Percentiles rank a stretch among this genome's conserved stretches.
Conservation (phyloP, 1,140 invertebrate species). For the Oryctes rhinoceros region DNA sequence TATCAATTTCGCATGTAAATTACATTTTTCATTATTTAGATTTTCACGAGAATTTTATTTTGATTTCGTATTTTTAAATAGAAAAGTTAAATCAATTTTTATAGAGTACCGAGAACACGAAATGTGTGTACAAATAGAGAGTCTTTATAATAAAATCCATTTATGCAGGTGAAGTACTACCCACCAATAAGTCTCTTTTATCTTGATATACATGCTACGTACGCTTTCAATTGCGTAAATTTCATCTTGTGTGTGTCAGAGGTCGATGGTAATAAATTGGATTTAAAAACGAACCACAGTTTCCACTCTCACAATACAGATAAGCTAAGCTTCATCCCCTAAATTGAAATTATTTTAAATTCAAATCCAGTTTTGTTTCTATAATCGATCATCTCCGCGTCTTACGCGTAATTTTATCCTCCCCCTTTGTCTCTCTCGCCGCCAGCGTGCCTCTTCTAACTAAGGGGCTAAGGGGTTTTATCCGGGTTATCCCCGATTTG, state of each 20-base stretch:
- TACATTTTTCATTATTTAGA: no score
- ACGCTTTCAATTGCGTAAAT: conserved; percentile 6
- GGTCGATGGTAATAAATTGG: conserved; percentile 41
- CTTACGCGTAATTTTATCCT: conserved; percentile 26
- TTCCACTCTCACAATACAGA: conserved; percentile 51
- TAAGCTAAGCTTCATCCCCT: conserved; percentile 56
- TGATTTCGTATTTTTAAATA: no score
- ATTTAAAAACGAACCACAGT: conserved; percentile 53
- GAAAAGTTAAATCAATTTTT: not conserved
- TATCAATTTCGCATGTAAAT: no score
- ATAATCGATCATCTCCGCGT: conserved; percentile 52
- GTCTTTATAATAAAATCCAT: not conserved
- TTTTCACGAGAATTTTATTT: no score
- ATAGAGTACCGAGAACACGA: not conserved
- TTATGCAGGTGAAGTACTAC: not conserved
- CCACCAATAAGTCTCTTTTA: not conserved
- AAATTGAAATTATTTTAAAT: conserved; percentile 58
- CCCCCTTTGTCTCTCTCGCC: not conserved
- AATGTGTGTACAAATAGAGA: no score
- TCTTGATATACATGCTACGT: not conserved
- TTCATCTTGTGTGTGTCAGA: not conserved
- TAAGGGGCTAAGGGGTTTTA: not conserved
- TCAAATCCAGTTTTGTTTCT: conserved; percentile 55
- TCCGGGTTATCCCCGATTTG: conserved; percentile 7
- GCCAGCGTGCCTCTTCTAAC: not conserved